Conservation (phyloP, 1,140 invertebrate genomes). For the Oncopodura yosiiana region DNA sequence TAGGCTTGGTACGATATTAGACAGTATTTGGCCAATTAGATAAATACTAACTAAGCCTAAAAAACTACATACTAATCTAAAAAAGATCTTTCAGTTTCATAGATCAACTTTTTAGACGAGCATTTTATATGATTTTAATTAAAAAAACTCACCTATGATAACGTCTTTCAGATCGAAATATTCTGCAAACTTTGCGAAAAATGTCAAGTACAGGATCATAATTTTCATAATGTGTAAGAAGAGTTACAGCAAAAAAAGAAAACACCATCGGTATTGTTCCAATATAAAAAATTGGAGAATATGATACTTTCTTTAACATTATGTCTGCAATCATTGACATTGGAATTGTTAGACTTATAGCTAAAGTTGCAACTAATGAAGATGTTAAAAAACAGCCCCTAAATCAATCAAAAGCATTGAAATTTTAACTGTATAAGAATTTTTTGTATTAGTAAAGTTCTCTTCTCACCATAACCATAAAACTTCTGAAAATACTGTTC, state of each 20-base stretch:
- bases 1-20: too few relatives aligned
- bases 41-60: conserved; percentile 3
- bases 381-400: conserved; percentile 86
- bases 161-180: background rate
- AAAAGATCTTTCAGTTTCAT: background rate
- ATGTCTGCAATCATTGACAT: conserved; percentile 74
- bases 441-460: background rate
- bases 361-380: conserved; percentile 70
- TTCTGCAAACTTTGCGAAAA: conserved; percentile 53
- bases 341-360: conserved; percentile 72
- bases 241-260: conserved; percentile 61
- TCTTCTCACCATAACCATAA: conserved; percentile 72
- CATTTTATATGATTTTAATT: background rate
- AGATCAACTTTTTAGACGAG: background rate
- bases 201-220: conserved; percentile 67
- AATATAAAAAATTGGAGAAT: conserved; percentile 65
- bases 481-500: conserved; percentile 74
- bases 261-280: conserved; percentile 68
- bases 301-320: conserved; percentile 60
- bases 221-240: conserved; percentile 70
- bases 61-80: background rate
- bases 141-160: conserved; percentile 16
- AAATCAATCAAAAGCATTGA: conserved; percentile 26
- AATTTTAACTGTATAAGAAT: conserved; percentile 14
- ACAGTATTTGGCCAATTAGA: too few relatives aligned